Evolutionary conservation across 2,113 vertebrate species (phyloP).

Genomic region (Ia io): DNA sequence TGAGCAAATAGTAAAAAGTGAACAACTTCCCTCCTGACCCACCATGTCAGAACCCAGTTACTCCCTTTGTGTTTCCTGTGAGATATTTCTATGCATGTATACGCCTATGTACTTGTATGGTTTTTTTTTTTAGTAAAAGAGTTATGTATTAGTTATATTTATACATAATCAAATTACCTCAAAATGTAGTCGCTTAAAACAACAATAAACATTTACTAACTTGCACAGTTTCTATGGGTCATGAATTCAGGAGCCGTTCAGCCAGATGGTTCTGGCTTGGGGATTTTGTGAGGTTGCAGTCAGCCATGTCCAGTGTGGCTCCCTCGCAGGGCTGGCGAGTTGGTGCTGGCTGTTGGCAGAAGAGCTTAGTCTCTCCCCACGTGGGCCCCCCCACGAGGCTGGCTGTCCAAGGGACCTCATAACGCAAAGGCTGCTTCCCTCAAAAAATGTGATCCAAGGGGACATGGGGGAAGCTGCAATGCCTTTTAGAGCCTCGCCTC

Average conservation of each 20-base stretch:
- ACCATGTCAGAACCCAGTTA: not conserved
- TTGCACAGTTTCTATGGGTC: not conserved
- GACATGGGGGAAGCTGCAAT: not conserved
- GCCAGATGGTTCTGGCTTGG: not conserved
- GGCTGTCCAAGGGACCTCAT: not conserved
- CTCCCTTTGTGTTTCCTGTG: not conserved
- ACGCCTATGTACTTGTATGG: not conserved
- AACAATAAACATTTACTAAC: not conserved
- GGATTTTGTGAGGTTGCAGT: not conserved
- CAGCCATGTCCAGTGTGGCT: not conserved
- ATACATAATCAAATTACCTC: not conserved
- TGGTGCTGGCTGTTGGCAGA: not conserved
- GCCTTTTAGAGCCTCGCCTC: not conserved
- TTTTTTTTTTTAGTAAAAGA: not conserved
- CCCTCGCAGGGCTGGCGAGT: not conserved
- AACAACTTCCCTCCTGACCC: not conserved
- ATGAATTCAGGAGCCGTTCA: not conserved
- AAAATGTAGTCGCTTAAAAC: not conserved
- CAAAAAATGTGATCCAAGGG: not conserved
- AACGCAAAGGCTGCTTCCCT: not conserved
- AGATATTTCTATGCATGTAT: not conserved
- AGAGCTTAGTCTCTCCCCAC: not conserved
- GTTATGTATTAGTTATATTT: not conserved
- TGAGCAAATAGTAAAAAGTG: not conserved
- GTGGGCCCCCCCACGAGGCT: not conserved